Conservation (phyloP, 2,888 invertebrate genomes). For the Limnephilus auricula region DNA sequence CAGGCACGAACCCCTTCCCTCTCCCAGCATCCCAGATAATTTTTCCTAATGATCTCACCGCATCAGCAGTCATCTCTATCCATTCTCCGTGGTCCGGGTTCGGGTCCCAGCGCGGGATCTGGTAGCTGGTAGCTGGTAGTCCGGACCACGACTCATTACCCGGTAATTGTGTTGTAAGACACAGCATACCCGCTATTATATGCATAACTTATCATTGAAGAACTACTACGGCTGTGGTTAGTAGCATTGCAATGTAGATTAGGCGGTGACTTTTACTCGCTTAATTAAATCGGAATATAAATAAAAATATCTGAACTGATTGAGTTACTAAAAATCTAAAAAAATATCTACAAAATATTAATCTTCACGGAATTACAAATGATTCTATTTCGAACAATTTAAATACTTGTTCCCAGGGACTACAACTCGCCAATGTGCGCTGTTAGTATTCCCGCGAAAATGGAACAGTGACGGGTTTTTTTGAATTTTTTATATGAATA, state of each 20-base stretch:
- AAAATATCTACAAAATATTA: too few relatives aligned
- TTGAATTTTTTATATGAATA: too few relatives aligned
- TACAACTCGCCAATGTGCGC: too few relatives aligned
- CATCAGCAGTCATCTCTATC: not conserved
- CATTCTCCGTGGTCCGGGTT: not conserved
- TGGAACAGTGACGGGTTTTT: too few relatives aligned
- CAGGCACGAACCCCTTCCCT: not conserved
- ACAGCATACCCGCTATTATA: not conserved
- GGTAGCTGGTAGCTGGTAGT: not conserved
- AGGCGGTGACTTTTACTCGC: not conserved
- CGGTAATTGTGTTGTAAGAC: constrained; percentile 39
- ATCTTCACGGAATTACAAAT: too few relatives aligned
- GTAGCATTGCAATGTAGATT: not conserved
- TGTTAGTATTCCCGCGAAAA: too few relatives aligned
- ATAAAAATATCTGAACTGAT: not conserved
- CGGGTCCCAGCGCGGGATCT: not conserved
- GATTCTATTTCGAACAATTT: too few relatives aligned
- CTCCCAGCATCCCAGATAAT: constrained; percentile 20
- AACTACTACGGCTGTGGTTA: not conserved
- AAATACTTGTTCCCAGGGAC: too few relatives aligned
- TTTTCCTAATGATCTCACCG: constrained; percentile 35
- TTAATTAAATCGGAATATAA: not conserved
- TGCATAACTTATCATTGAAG: not conserved
- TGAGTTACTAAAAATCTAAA: not conserved
- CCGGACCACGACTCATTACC: constrained; percentile 27